A percentile compares a stretch with the other conserved stretches of the same genome.
Evolutionary conservation across 2,888 invertebrate genomes (phyloP).

Genomic region (Parnassius glacialis): DNA sequence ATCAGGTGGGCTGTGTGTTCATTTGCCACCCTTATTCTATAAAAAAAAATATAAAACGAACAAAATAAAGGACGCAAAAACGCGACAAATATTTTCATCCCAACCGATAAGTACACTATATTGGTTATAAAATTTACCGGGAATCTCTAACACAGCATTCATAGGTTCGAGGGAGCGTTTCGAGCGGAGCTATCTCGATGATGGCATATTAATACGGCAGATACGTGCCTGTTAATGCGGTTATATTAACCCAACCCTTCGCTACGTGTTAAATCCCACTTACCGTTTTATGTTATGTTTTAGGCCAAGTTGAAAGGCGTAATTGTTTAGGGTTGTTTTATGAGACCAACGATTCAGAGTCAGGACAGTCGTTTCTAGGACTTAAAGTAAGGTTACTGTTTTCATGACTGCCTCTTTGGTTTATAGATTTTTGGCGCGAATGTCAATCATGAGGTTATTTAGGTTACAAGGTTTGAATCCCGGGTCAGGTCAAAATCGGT

Average conservation of each 20-base stretch:
- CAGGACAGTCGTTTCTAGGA: too few species aligned
- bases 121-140: slow-evolving; percentile 44
- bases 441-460: too few species aligned
- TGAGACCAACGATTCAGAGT: slow-evolving; percentile 39
- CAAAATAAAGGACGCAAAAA: not conserved
- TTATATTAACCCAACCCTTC: slow-evolving; percentile 40
- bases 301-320: slow-evolving; percentile 51
- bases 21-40: too few species aligned
- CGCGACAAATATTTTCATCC: slow-evolving; percentile 23
- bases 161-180: slow-evolving; percentile 35
- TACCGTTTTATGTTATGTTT: slow-evolving; percentile 65
- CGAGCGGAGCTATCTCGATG: slow-evolving; percentile 61
- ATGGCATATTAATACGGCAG: slow-evolving; percentile 66
- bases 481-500: too few species aligned
- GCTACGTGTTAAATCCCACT: slow-evolving; percentile 56
- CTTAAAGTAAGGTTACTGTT: too few species aligned
- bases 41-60: too few species aligned
- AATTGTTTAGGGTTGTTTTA: slow-evolving; percentile 73
- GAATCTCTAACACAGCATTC: slow-evolving; percentile 37
- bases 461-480: too few species aligned
- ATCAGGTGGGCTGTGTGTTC: too few species aligned
- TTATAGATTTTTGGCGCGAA: too few species aligned
- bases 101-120: slow-evolving; percentile 38
- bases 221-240: slow-evolving; percentile 53
- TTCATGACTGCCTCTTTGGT: too few species aligned